Evolutionary conservation across 2,797 vertebrate species (phyloP), one percentile per base, ranked within the genome.

Genomic region (Yasuhikotakia modesta): DNA sequence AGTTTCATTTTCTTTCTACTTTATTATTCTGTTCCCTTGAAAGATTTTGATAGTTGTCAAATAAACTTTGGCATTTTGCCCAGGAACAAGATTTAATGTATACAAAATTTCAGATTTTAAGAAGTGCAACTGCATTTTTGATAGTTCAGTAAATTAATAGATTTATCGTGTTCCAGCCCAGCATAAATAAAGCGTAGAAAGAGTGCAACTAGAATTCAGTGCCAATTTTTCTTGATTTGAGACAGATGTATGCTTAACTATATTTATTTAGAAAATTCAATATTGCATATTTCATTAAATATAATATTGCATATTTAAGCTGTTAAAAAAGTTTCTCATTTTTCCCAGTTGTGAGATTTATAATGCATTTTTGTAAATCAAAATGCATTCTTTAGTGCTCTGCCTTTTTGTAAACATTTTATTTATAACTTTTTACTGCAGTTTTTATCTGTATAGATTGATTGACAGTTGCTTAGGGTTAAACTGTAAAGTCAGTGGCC

Each of bases 381-480:
- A 52, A 53, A 35, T 75, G 12, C 53, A 5, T 67, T 39, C n/a
- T n/a, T 45, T 19, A 74, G 30, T 67, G 55, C 16, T 30, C 67
- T 75, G 67, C 75, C 21, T 61, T 14, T 53, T 32, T 76, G 57
- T 65, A 61, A n/a, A 13, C 74, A 27, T 69, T 72, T 79, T 76
- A 78, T 83, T 85, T 80, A 78, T 80, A 73, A 46, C 21, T 60
- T 72, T 79, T 72, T 79, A 68, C 12, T 78, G 64, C 74, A 81
- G 76, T 81, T 75, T 43, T 75, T 73, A 55, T 57, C 12, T 73
- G 52, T 78, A 61, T 76, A 58, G 76, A 60, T 71, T 19, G 61
- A 21, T 71, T 52, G 71, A 52, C 69, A 19, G 13, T 52, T 73
- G 12, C 46, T 74, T 52, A 27, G 30, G 16, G 21, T 53, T 69